Evolutionary conservation across 2,888 invertebrate genomes (phyloP), one percentile per base, ranked within the genome.

Genomic region (Alcis repandata): DNA sequence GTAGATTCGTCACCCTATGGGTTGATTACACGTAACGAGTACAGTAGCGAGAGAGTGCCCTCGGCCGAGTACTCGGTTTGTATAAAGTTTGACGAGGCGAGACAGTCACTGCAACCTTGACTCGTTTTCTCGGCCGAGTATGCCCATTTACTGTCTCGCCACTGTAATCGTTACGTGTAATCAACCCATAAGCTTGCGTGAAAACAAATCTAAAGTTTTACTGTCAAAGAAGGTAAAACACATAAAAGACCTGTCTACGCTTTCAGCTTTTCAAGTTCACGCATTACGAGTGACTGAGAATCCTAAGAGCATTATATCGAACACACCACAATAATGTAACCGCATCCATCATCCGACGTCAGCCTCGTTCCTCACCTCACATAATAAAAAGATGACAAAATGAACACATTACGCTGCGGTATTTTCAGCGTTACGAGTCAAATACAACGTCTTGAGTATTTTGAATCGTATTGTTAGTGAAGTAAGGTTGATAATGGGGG

Each of bases 341-440:
- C 56, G 59, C 52, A 68, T 68, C 68, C 60, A 71, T 71, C 62
- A 59, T 38, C 43, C 36, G 38, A 41, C 13, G 61, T 68, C 63
- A 58, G 17, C 1, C 41, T 54, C 33, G 20, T 20, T 38, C 13
- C 40, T 33, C 56, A 52, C 57, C 63, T 59, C 51, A 48, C 45
- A 59, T 41, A 53, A 58, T 51, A 58, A n/a, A 52, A 54, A 19
- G 41, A 54, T 59, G 22, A 63, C 41, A 59, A 59, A 54, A 59
- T 64, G 59, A 64, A 49, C 45, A 59, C 46, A 49, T 64, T 64
- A 64, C 53, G 20, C 11, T 64, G 59, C 53, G 59, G 19, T 43
- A 59, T 54, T 59, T 64, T 40, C 58, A 48, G 36, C 48, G 27
- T 59, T 41, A 43, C 53, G n/a, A 2, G 41, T 1, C 2, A 52